A percentile compares a stretch with the other conserved stretches of the same genome.
Conservation (phyloP, 2,113 vertebrate genomes). For the Uria lomvia region DNA sequence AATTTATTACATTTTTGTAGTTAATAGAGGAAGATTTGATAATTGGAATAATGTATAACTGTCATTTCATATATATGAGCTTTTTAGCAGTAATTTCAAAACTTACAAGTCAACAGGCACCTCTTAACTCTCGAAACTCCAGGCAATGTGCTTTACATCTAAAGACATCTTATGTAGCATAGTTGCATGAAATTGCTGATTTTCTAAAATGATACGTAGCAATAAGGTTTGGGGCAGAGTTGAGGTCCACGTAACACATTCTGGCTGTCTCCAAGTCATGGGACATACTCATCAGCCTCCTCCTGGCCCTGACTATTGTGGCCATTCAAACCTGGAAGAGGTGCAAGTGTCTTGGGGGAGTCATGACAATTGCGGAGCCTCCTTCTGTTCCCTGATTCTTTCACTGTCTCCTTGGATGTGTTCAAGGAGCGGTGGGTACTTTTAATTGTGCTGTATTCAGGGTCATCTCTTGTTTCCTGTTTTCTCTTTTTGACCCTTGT, state of each 20-base stretch:
- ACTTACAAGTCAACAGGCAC: background rate
- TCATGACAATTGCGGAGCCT: background rate
- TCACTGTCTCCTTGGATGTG: background rate
- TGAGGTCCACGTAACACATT: background rate
- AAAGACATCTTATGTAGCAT: background rate
- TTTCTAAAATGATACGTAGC: background rate
- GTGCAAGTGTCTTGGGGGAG: background rate
- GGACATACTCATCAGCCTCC: background rate
- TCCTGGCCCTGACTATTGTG: background rate
- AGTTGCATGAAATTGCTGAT: background rate
- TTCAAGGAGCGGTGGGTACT: background rate
- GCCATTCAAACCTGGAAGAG: background rate
- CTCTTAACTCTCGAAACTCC: background rate
- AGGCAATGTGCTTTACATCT: background rate
- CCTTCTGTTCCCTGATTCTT: background rate
- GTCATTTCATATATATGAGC: background rate
- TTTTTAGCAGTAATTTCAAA: background rate
- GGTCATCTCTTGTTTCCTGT: background rate
- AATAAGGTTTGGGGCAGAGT: background rate
- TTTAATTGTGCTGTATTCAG: background rate
- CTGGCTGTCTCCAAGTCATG: background rate
- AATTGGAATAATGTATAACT: background rate
- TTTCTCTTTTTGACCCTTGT: background rate
- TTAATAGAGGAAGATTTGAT: background rate
- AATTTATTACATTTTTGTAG: background rate